Evolutionary conservation across 2,113 vertebrate genomes (phyloP).

Genomic region (Semnornis frantzii): DNA sequence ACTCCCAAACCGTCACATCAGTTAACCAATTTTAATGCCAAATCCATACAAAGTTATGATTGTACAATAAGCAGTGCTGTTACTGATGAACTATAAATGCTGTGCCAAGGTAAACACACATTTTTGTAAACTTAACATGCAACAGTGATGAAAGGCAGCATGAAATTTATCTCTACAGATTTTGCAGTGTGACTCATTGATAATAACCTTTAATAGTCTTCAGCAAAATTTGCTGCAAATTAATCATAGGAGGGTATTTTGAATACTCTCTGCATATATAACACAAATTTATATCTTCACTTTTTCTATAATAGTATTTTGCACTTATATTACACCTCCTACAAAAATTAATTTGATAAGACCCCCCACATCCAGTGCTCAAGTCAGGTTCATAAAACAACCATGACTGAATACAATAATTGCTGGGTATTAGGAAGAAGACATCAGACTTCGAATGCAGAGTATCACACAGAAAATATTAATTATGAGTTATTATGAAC

Average conservation of each 20-base stretch:
- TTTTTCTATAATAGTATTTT: background rate
- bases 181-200: background rate
- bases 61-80: background rate
- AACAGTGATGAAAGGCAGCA: background rate
- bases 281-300: background rate
- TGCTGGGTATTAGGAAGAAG: background rate
- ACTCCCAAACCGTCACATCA: too few relatives aligned
- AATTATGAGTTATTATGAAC: constrained; percentile 18
- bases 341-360: background rate
- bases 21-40: background rate
- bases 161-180: background rate
- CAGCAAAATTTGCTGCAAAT: constrained; percentile 14
- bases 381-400: background rate
- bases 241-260: background rate
- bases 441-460: background rate
- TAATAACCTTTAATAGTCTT: background rate
- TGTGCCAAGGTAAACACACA: background rate
- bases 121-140: background rate
- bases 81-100: background rate
- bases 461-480: background rate
- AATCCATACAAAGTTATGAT: background rate
- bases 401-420: background rate
- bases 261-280: background rate
- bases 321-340: background rate
- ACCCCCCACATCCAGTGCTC: too few relatives aligned